Evolutionary conservation across 1,140 invertebrate genomes (phyloP).

Genomic region (Ceratoteleas bidentatus): DNA sequence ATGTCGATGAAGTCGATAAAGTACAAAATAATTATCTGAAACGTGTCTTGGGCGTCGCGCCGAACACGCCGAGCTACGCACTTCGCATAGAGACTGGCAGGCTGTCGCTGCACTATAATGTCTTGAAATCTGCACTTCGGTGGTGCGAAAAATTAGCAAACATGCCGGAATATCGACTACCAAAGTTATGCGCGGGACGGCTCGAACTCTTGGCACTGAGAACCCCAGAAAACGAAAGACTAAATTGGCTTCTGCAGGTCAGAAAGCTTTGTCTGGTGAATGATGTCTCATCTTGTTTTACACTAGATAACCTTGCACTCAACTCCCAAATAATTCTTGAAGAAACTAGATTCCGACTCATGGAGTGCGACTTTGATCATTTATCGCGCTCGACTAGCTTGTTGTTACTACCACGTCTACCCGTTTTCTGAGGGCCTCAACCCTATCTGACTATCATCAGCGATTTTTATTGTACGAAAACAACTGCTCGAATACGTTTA

Average conservation of each 20-base stretch:
- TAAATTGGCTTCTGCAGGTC: constrained; percentile 14
- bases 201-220: background rate
- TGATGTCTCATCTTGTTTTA: background rate
- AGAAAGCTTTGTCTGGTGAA: constrained; percentile 7
- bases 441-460: background rate
- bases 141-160: background rate
- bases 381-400: background rate
- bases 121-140: background rate
- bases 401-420: constrained; percentile 6
- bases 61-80: constrained; percentile 9
- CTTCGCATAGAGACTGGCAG: constrained; percentile 8
- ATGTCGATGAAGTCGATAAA: constrained; percentile 8
- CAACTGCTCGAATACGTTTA: background rate
- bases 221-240: background rate
- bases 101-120: background rate
- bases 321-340: background rate
- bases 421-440: background rate
- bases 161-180: constrained; percentile 6
- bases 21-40: constrained; percentile 16
- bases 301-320: background rate
- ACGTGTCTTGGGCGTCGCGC: background rate
- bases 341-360: background rate
- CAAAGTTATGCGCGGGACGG: constrained; percentile 7
- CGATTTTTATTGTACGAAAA: background rate
- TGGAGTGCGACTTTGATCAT: background rate